A percentile compares a stretch with the other conserved stretches of the same genome.
Conservation (phyloP, 2,797 vertebrate genomes). For the Pangasius mekongensis region DNA sequence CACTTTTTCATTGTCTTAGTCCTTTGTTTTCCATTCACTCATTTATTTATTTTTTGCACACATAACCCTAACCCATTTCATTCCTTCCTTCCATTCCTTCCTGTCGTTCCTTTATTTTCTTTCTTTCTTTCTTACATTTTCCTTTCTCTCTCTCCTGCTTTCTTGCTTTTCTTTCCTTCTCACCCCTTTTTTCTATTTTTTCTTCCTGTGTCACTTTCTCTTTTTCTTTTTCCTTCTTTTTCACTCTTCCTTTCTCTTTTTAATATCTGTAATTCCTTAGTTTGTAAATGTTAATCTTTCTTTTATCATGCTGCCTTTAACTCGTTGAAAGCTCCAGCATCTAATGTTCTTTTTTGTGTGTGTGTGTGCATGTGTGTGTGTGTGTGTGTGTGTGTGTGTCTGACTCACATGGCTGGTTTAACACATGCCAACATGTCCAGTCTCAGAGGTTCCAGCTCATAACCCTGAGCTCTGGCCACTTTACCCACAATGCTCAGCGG, state of each 20-base stretch:
- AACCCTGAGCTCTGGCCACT: constrained; percentile 75
- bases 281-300: neutral
- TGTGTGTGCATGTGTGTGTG: neutral
- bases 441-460: constrained; percentile 76
- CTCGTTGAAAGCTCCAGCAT: neutral
- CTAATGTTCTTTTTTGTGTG: neutral
- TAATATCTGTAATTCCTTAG: neutral
- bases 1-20: neutral
- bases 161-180: too few relatives aligned
- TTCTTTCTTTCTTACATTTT: too few relatives aligned
- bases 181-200: neutral
- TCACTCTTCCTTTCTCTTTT: neutral
- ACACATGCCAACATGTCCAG: constrained; percentile 78
- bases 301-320: neutral
- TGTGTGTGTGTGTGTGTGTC: constrained; percentile 34
- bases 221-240: too few relatives aligned
- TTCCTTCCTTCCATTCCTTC: neutral
- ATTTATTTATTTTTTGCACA: neutral
- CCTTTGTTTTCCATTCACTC: neutral
- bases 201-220: neutral
- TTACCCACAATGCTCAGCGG: constrained; percentile 73
- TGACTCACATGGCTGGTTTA: constrained; percentile 81
- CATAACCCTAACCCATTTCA: too few relatives aligned
- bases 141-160: neutral
- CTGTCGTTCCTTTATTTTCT: too few relatives aligned